Percentiles rank a stretch among this genome's conserved stretches.
Evolutionary conservation across 2,888 invertebrate genomes (phyloP).

Genomic region (Dione vanillae): DNA sequence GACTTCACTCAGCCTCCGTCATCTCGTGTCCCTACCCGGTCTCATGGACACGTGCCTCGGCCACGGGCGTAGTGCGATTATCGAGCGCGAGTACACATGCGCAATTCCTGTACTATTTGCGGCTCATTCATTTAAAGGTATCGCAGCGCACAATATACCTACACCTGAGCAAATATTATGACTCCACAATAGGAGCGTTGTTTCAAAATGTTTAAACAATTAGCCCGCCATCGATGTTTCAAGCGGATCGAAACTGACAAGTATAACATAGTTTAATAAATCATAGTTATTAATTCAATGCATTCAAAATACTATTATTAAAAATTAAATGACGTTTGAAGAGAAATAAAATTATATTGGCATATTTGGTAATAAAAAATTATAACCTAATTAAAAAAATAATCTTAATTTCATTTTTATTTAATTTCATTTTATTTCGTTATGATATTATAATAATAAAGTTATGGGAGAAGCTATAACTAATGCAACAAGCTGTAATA

Average conservation of each 20-base stretch:
- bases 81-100: slow-evolving; percentile 81
- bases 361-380: too few species aligned
- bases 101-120: slow-evolving; percentile 64
- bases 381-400: too few species aligned
- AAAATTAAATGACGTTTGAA: too few species aligned
- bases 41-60: slow-evolving; percentile 70
- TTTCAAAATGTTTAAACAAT: slow-evolving; percentile 63
- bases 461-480: neutral
- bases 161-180: slow-evolving; percentile 82
- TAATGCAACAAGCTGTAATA: slow-evolving; percentile 7
- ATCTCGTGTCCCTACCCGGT: slow-evolving; percentile 56
- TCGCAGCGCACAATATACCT: slow-evolving; percentile 62
- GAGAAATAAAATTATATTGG: too few species aligned
- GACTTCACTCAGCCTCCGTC: slow-evolving; percentile 70
- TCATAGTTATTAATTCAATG: neutral
- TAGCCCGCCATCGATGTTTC: slow-evolving; percentile 47
- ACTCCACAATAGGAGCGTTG: slow-evolving; percentile 68
- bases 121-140: slow-evolving; percentile 74
- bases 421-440: too few species aligned
- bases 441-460: neutral
- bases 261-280: neutral
- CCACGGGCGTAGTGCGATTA: slow-evolving; percentile 75
- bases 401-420: too few species aligned
- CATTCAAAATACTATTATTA: too few species aligned
- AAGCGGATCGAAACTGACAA: slow-evolving; percentile 24